A percentile compares a stretch with the other conserved stretches of the same genome.
These are phyloP conservation scores for Steinernema khuongi DNA, from an alignment of 1,140 invertebrate genomes.

Conservation along the genomic window DNA sequence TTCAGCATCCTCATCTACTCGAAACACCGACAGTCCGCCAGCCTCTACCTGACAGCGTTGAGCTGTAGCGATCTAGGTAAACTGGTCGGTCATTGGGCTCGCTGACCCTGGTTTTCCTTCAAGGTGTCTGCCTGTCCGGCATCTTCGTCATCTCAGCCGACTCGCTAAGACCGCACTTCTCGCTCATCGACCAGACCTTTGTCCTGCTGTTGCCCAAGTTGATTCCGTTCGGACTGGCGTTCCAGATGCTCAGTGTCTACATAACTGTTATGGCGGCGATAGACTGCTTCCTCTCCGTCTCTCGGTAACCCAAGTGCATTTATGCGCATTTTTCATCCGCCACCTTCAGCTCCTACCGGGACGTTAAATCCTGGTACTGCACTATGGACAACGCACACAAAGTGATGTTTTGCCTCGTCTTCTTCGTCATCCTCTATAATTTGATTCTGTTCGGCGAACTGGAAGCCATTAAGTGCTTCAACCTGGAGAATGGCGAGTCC, in stretches of 20 bases:
- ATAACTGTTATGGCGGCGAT: constrained; percentile 47
- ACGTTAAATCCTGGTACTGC: constrained; percentile 28
- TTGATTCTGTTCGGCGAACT: constrained; percentile 42
- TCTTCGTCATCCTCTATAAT: constrained; percentile 39
- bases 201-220: constrained; percentile 42
- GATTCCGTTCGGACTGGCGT: constrained; percentile 45
- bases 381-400: constrained; percentile 25
- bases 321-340: not conserved
- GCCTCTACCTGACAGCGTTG: constrained; percentile 31
- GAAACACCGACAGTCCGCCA: constrained; percentile 27
- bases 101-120: constrained; percentile 20
- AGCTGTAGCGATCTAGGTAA: constrained; percentile 33
- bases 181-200: constrained; percentile 44
- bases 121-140: constrained; percentile 44
- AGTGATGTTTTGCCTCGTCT: constrained; percentile 29
- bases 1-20: constrained; percentile 32
- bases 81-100: not conserved
- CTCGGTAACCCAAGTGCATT: constrained; percentile 11
- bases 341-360: constrained; percentile 8
- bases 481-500: constrained; percentile 12
- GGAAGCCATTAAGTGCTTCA: constrained; percentile 40
- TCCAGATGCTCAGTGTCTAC: constrained; percentile 49
- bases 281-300: constrained; percentile 42
- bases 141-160: constrained; percentile 47
- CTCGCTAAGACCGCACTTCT: constrained; percentile 40